A percentile compares a stretch with the other conserved stretches of the same genome.
These are phyloP conservation scores for Tachuris rubrigastra DNA, from an alignment of 2,113 vertebrate genomes.

Conservation along the genomic window DNA sequence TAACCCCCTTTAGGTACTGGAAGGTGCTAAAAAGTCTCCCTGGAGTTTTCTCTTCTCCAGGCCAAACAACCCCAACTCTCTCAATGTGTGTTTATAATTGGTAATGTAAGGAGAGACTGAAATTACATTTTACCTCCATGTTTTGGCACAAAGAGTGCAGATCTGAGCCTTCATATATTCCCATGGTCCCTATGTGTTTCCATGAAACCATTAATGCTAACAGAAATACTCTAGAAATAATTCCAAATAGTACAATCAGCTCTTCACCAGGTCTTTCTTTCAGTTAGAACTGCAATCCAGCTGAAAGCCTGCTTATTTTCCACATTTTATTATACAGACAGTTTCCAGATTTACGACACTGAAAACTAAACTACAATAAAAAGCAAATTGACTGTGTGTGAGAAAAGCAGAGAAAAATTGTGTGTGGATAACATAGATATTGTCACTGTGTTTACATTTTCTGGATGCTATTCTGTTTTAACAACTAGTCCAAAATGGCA, in stretches of 20 bases:
- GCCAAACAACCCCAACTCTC: background rate
- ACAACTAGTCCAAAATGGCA: background rate
- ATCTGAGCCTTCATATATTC: background rate
- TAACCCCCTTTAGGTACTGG: background rate
- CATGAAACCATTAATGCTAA: background rate
- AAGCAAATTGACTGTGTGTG: background rate
- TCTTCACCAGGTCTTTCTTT: background rate
- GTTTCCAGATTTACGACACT: background rate
- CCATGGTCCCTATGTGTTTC: background rate
- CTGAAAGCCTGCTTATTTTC: background rate
- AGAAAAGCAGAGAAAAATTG: background rate
- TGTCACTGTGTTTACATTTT: background rate
- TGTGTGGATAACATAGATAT: background rate
- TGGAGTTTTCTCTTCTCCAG: background rate
- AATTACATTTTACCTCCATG: background rate
- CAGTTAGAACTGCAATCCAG: background rate
- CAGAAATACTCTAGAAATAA: background rate
- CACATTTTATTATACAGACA: background rate
- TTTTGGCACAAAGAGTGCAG: background rate
- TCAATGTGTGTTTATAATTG: background rate
- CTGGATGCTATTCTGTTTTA: background rate
- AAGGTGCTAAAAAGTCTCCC: background rate
- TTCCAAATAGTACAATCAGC: background rate
- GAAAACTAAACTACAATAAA: background rate
- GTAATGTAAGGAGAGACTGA: background rate